Conservation (phyloP, 2,113 vertebrate species). For the Gallinago media region DNA sequence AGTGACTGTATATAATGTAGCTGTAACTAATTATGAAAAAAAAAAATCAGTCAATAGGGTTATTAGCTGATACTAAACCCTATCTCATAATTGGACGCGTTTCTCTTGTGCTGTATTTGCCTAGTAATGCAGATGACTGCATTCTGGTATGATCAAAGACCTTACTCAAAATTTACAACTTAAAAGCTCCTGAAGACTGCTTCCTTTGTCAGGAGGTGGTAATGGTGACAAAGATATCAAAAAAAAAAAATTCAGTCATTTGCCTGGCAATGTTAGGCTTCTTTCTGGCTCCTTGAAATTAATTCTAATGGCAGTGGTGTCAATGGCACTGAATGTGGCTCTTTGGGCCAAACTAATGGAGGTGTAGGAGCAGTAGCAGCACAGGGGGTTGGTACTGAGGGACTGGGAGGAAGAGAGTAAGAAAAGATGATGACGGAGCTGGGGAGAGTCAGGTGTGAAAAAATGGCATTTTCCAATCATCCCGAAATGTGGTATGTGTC, state of each 20-base stretch:
- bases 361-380: neutral
- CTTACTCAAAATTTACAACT: neutral
- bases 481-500: neutral
- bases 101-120: neutral
- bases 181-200: neutral
- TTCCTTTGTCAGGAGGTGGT: neutral
- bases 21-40: neutral
- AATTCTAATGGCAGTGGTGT: neutral
- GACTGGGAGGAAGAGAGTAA: neutral
- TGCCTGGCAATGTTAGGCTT: neutral
- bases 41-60: neutral
- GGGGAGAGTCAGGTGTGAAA: neutral
- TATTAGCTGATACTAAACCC: neutral
- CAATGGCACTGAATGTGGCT: neutral
- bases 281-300: neutral
- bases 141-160: neutral
- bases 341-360: neutral
- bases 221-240: neutral
- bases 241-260: neutral
- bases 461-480: neutral
- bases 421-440: neutral
- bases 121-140: neutral
- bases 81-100: neutral
- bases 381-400: neutral
- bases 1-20: neutral